Conservation (phyloP, 2,797 vertebrate species). For the Pempheris klunzingeri region DNA sequence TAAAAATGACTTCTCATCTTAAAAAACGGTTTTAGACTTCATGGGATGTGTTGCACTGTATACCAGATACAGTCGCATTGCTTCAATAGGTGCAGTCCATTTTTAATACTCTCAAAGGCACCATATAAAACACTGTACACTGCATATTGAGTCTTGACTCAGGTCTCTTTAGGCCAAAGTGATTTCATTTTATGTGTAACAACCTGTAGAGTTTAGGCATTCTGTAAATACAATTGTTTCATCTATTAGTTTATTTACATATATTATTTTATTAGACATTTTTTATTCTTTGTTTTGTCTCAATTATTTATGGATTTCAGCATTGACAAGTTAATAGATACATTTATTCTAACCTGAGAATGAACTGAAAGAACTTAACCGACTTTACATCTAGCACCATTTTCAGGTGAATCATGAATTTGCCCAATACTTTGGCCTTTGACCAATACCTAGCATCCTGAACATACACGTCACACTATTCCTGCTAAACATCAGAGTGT, state of each 20-base stretch:
- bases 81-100: slow-evolving; percentile 4
- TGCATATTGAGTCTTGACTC: slow-evolving; percentile 22
- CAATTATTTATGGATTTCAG: not conserved
- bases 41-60: not conserved
- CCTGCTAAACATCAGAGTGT: not conserved
- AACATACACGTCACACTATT: not conserved
- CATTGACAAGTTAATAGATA: not conserved
- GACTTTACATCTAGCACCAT: not conserved
- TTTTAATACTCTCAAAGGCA: slow-evolving; percentile 20
- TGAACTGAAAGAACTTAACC: not conserved
- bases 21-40: slow-evolving; percentile 8
- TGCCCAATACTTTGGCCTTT: not conserved
- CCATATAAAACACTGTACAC: slow-evolving; percentile 25
- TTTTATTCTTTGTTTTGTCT: too few species aligned
- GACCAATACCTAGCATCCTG: not conserved
- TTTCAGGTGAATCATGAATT: not conserved
- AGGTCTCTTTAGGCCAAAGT: slow-evolving; percentile 1
- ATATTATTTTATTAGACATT: too few species aligned
- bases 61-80: slow-evolving; percentile 2
- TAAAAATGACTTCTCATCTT: slow-evolving; percentile 6
- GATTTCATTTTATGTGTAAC: slow-evolving; percentile 21
- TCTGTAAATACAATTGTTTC: not conserved
- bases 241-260: not conserved
- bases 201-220: slow-evolving; percentile 23
- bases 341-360: too few species aligned